Evolutionary conservation across 2,888 invertebrate genomes (phyloP).

Genomic region (Entomobrya proxima): DNA sequence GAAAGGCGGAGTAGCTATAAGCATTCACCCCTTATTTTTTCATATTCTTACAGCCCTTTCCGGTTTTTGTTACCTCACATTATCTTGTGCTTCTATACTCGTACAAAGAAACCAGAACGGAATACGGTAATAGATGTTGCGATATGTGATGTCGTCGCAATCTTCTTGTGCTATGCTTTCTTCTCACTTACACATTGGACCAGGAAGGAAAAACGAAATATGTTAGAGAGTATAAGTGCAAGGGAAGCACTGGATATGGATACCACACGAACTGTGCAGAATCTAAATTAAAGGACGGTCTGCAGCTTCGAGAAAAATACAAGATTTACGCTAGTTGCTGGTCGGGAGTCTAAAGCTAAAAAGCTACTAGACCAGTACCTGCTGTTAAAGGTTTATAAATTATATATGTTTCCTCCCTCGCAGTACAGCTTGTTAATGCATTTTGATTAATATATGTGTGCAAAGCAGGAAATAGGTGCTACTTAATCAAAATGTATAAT

Average conservation of each 20-base stretch:
- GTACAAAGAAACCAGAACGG: not conserved
- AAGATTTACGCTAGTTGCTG: not conserved
- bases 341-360: too few relatives aligned
- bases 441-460: not conserved
- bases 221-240: not conserved
- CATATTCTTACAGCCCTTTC: too few relatives aligned
- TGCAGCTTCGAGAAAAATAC: not conserved
- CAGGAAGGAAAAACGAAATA: too few relatives aligned
- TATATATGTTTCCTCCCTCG: not conserved
- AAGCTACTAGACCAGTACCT: too few relatives aligned
- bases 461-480: not conserved
- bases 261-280: not conserved
- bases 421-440: not conserved
- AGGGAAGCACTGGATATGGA: not conserved
- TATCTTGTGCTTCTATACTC: too few relatives aligned
- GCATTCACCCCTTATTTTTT: too few relatives aligned
- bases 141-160: not conserved
- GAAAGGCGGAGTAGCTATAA: not conserved
- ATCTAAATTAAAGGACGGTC: not conserved
- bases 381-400: too few relatives aligned
- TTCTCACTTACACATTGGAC: too few relatives aligned
- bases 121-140: not conserved
- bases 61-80: not conserved
- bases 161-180: not conserved
- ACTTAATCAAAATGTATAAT: too few relatives aligned